A percentile compares a stretch with the other conserved stretches of the same genome.
Conservation (phyloP, 2,797 vertebrate species). For the Acrossocheilus fasciatus region DNA sequence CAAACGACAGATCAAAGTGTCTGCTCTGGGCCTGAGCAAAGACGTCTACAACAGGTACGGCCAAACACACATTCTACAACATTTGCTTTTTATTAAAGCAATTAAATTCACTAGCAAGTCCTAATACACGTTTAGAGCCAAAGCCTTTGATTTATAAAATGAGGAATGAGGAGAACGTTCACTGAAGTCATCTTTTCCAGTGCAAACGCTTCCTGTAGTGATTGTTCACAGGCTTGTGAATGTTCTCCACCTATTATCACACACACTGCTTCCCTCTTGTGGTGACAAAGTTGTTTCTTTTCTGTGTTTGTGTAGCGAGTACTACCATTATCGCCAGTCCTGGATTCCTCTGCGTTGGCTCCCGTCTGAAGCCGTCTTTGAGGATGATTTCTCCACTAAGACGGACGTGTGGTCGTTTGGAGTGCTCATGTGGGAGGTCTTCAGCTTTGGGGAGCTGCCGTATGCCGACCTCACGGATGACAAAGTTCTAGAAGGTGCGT, state of each 20-base stretch:
- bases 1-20: conserved; percentile 85
- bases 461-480: conserved; percentile 79
- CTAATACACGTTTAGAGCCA: not conserved
- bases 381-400: conserved; percentile 89
- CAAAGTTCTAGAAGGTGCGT: conserved; percentile 81
- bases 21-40: conserved; percentile 85
- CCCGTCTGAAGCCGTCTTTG: conserved; percentile 84
- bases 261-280: conserved; percentile 24
- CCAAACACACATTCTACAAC: not conserved
- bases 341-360: conserved; percentile 90
- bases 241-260: not conserved
- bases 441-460: conserved; percentile 85
- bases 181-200: not conserved
- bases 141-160: not conserved
- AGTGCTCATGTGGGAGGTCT: conserved; percentile 91
- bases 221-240: not conserved
- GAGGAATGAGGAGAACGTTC: not conserved
- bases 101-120: not conserved
- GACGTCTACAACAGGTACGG: conserved; percentile 87
- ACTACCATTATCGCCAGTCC: conserved; percentile 87
- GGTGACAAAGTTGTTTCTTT: not conserved
- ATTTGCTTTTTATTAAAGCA: not conserved
- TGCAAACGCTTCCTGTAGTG: not conserved
- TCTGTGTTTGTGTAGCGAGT: conserved; percentile 76
- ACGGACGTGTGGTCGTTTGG: conserved; percentile 89